These are phyloP conservation scores for Globodera rostochiensis DNA, from an alignment of 1,140 invertebrate genomes.

Conservation along the genomic window DNA sequence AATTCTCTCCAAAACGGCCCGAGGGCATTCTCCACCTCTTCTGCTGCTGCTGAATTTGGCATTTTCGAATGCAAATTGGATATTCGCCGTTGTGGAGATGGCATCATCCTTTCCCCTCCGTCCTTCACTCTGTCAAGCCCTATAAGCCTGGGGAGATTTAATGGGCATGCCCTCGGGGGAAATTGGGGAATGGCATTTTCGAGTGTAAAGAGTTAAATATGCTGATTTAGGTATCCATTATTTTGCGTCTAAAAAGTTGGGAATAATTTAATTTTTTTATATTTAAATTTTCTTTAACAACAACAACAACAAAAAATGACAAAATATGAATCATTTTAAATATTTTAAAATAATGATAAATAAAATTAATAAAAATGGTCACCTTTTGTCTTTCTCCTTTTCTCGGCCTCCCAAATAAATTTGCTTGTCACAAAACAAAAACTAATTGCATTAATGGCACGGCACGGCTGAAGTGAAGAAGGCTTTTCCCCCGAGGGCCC, in stretches of 20 bases:
- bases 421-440: background rate
- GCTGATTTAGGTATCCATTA: no score
- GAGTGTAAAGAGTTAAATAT: no score
- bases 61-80: conserved; percentile 1
- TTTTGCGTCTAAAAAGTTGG: no score
- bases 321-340: background rate
- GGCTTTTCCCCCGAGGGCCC: no score
- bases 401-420: background rate
- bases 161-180: background rate
- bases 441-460: conserved; percentile 2
- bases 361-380: background rate
- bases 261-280: no score
- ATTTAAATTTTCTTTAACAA: no score
- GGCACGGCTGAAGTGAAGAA: background rate
- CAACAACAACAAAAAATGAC: no score
- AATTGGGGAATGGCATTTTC: background rate
- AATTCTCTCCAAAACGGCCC: background rate
- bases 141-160: background rate
- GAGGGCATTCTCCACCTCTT: background rate
- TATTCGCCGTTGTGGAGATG: background rate
- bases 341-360: no score
- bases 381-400: background rate
- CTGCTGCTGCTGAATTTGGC: background rate
- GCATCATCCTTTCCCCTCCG: no score
- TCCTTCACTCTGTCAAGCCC: no score